Evolutionary conservation across 2,888 invertebrate genomes (phyloP), one percentile per base, ranked within the genome.

Genomic region (Thymelicus sylvestris): DNA sequence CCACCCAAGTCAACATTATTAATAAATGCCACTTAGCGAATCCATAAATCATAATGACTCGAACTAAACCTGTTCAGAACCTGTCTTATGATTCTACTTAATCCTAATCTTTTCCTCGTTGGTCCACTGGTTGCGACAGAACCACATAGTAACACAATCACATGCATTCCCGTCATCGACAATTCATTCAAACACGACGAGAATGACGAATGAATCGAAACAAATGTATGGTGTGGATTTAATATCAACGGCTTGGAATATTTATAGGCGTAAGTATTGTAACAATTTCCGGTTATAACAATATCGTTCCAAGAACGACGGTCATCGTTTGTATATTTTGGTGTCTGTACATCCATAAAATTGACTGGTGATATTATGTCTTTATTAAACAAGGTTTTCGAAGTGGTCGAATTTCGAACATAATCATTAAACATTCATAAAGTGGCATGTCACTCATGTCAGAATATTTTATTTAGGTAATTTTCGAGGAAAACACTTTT

Each of bases 181-280:
- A 72, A 75, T 71, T 72, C 70, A 70, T 67, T 72, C 72, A 74
- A 71, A 67, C 76, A 74, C 72, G 75, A 72, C 64, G 72, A 67
- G 76, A 77, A 72, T 67, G 65, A 44, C 38, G 55, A 65, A 65
- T 65, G n/a, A 61, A 67, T 66, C 67, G 15, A 50, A 61, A 52
- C 24, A 39, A 48, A 60, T 60, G 59, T 57, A 60, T 48, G 38
- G 59, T 60, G 12, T 15, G 60, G 60, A 38, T 67, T 67, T 47
- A 59, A 48, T 66, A 66, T 57, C 59, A 59, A 66, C 60, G 59
- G 13, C 8, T 59, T 38, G 66, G 60, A 67, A 67, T 61, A 67
- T 67, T 61, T 67, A 67, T 52, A 39, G 50, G 41, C 67, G 50
- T 52, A 7, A 60, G 59, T 61, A 61, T 67, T 60, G 38, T 60